Evolutionary conservation across 1,140 invertebrate genomes (phyloP).

Genomic region (Drosophila bifasciata): DNA sequence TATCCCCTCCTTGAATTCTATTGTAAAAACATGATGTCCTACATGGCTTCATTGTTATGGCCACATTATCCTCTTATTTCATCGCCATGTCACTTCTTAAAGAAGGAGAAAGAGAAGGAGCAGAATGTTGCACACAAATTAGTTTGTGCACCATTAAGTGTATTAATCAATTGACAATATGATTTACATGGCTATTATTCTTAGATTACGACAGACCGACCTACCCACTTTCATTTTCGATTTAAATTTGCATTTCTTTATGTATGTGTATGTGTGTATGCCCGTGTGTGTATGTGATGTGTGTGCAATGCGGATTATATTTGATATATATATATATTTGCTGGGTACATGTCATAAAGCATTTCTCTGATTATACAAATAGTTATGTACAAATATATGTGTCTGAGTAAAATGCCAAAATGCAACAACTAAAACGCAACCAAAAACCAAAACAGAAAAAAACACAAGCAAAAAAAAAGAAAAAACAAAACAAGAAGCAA

Average conservation of each 20-base stretch:
- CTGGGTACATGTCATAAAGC: slow-evolving; percentile 82
- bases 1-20: no score
- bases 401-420: slow-evolving; percentile 48
- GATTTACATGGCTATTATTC: slow-evolving; percentile 41
- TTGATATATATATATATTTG: slow-evolving; percentile 60
- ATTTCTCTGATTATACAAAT: slow-evolving; percentile 41
- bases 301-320: slow-evolving; percentile 62
- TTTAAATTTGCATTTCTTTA: slow-evolving; percentile 31
- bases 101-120: neutral
- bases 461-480: slow-evolving; percentile 20
- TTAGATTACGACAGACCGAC: neutral
- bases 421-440: slow-evolving; percentile 31
- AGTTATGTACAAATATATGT: slow-evolving; percentile 4
- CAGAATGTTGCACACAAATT: slow-evolving; percentile 21
- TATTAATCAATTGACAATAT: slow-evolving; percentile 51
- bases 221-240: slow-evolving; percentile 35
- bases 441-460: slow-evolving; percentile 26
- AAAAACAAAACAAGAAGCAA: slow-evolving; percentile 45
- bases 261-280: slow-evolving; percentile 29
- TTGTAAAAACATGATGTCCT: no score
- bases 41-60: no score
- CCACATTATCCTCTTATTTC: no score
- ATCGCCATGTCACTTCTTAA: no score
- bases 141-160: slow-evolving; percentile 47
- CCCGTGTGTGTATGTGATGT: slow-evolving; percentile 28